A percentile compares a stretch with the other conserved stretches of the same genome.
phyloP scores from a whole-genome alignment of 2,113 vertebrate genomes.

The Scytalopus superciliaris region DNA sequence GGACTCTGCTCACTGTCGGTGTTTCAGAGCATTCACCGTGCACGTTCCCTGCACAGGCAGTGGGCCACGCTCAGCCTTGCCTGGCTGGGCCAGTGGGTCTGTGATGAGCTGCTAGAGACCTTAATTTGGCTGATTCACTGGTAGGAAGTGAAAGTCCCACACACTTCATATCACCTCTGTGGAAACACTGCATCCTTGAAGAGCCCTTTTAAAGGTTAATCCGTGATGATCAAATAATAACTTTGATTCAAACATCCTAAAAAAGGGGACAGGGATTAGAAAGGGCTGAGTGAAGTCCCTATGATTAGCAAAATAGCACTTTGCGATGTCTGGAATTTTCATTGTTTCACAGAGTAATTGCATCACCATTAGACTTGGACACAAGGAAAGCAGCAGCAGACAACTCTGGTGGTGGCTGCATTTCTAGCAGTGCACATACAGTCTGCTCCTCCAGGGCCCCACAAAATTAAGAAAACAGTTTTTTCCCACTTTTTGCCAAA shows the following conservation, averaged over 20 bases:
- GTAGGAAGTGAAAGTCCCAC: neutral
- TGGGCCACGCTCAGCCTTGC: accelerated
- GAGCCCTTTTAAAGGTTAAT: neutral
- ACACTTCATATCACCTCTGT: neutral
- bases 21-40: neutral
- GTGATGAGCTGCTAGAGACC: neutral
- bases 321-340: neutral
- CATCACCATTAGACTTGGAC: neutral
- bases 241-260: neutral
- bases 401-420: neutral
- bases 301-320: neutral
- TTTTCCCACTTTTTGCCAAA: neutral
- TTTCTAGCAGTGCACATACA: neutral
- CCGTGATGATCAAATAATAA: neutral
- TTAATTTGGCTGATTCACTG: neutral
- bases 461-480: neutral
- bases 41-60: neutral
- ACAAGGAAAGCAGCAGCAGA: neutral
- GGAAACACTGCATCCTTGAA: neutral
- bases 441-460: neutral
- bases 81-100: neutral
- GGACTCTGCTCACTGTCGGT: neutral
- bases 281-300: neutral
- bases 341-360: neutral
- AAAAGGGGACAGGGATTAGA: neutral